Conservation (phyloP, 2,888 invertebrate species). For the Silvanus unidentatus region DNA sequence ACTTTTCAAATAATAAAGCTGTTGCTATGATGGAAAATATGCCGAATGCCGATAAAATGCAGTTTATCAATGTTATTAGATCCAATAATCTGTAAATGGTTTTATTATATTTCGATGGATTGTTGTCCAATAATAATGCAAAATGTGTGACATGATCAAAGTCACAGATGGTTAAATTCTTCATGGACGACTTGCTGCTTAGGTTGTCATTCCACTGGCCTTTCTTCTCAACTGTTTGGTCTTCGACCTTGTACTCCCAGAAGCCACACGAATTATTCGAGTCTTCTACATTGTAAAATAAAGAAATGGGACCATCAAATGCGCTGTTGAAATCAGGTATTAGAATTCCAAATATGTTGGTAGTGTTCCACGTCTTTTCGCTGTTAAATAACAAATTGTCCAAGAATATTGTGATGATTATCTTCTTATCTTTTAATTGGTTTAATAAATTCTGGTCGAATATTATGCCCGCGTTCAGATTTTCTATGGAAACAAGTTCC, state of each 20-base stretch:
- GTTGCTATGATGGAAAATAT: constrained; percentile 49
- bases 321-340: constrained; percentile 48
- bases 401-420: not conserved
- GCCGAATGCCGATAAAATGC: constrained; percentile 50
- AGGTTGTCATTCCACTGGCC: constrained; percentile 45
- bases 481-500: too few species aligned
- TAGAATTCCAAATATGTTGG: constrained; percentile 53
- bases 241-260: not conserved
- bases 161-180: constrained; percentile 47
- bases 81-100: constrained; percentile 27
- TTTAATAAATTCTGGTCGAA: not conserved
- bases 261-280: not conserved
- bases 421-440: not conserved
- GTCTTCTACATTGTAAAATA: not conserved
- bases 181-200: not conserved
- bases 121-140: constrained; percentile 49
- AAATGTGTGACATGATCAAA: constrained; percentile 57
- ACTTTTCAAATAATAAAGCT: constrained; percentile 52
- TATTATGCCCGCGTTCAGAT: not conserved
- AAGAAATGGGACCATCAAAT: not conserved
- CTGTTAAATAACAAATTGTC: not conserved
- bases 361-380: constrained; percentile 11
- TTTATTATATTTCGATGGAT: too few species aligned
- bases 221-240: constrained; percentile 12
- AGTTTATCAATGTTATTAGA: constrained; percentile 50